Evolutionary conservation across 2,797 vertebrate species (phyloP), one percentile per base, ranked within the genome.

Genomic region (Adrianichthys oophorus): DNA sequence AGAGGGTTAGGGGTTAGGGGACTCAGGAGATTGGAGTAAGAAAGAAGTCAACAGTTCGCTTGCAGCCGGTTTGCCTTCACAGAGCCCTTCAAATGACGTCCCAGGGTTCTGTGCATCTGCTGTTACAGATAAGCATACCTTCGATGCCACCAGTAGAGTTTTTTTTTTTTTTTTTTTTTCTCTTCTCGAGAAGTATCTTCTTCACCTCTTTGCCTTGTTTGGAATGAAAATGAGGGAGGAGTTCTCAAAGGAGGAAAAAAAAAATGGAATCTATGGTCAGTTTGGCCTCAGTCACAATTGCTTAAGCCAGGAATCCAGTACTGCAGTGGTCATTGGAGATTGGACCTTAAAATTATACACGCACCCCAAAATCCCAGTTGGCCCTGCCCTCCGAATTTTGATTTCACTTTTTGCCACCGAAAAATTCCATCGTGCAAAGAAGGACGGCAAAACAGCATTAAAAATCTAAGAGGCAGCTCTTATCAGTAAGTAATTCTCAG

Each of bases 81-180:
- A 76, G 80, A 80, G 81, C 56, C 71, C 76, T 74, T 80, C 84
- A 90, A 90, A 92, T 92, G 90, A 91, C 85, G 87, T 89, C 89
- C 90, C 87, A 78, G 87, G 90, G 90, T 83, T 65, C 76, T 52
- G 70, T 77, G 82, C 90, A 90, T 89, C 90, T 92, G 91, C 82
- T 87, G 78, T 76, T 75, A 85, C 83, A 79, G 91, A 92, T 92
- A 92, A 92, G 88, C 84, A 88, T 70, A 87, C 76, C 84, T 77
- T 59, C 75, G 82, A 84, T 80, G 85, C 84, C 77, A 87, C 75
- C 71, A 78, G 79, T 75, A 79, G 51, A 75, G 68, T 46, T 76
- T 71, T 61, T 62, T 68, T 62, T 58, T 68, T 55, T 68, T 62
- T 58, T 68, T 55, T 74, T 63, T 56, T 72, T 68, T 76, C 50